Percentiles rank a stretch among this genome's conserved stretches.
Evolutionary conservation across 2,797 vertebrate genomes (phyloP).

Genomic region (Phaenicophaeus curvirostris): DNA sequence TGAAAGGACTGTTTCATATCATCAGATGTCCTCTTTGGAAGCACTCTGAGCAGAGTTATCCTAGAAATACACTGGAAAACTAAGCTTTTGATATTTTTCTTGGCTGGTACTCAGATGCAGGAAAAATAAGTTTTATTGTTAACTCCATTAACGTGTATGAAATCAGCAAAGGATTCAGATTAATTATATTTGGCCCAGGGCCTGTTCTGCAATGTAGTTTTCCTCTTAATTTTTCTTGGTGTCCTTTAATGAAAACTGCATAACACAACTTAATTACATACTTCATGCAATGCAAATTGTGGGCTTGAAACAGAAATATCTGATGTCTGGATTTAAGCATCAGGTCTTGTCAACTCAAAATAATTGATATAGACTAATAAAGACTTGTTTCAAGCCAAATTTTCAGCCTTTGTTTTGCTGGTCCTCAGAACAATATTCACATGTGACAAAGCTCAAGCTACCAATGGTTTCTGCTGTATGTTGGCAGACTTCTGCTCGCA

Average conservation of each 20-base stretch:
- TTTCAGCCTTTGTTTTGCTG: neutral
- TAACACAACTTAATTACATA: neutral
- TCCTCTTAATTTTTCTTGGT: conserved; percentile 5
- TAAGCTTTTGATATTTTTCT: conserved; percentile 34
- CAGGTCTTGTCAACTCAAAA: neutral
- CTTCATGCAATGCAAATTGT: neutral
- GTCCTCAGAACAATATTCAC: neutral
- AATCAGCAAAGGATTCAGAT: neutral
- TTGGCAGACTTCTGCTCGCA: neutral
- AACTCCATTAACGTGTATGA: neutral
- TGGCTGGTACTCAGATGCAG: neutral
- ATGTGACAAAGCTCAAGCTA: neutral
- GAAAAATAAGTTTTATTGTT: neutral
- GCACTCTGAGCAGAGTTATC: neutral
- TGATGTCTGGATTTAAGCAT: neutral
- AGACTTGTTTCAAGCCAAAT: neutral
- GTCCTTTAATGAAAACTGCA: conserved; percentile 6
- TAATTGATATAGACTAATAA: neutral
- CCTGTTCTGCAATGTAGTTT: neutral
- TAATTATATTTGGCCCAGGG: neutral
- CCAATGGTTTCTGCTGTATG: neutral
- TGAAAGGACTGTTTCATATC: neutral
- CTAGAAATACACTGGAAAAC: conserved; percentile 2
- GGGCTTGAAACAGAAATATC: neutral
- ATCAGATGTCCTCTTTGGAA: neutral